Evolutionary conservation across 1,140 invertebrate genomes (phyloP).

Genomic region (Nasonia vitripennis): DNA sequence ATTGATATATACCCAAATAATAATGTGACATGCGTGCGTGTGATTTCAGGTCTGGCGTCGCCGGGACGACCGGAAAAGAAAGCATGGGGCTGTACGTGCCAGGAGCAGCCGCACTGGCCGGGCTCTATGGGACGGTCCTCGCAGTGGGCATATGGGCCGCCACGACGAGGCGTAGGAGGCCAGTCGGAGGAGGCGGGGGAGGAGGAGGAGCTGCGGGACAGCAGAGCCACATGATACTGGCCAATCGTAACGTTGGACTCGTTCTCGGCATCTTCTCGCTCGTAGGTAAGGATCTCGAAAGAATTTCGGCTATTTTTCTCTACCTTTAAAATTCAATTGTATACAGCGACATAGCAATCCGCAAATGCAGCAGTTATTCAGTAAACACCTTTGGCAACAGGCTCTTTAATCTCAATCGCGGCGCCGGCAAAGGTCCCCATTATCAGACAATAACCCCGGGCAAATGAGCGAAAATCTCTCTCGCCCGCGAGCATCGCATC

Average conservation of each 20-base stretch:
- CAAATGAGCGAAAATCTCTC: too few relatives aligned
- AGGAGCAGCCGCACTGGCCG: slow-evolving; percentile 81
- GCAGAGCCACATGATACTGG: slow-evolving; percentile 80
- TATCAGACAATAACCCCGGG: too few relatives aligned
- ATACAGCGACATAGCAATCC: too few relatives aligned
- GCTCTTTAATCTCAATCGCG: too few relatives aligned
- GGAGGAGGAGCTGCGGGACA: slow-evolving; percentile 55
- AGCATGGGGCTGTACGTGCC: slow-evolving; percentile 76
- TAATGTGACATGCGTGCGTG: not conserved
- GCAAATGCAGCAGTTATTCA: too few relatives aligned
- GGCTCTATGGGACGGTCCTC: slow-evolving; percentile 84
- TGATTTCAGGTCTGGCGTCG: not conserved
- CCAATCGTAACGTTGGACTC: slow-evolving; percentile 85
- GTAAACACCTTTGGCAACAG: too few relatives aligned
- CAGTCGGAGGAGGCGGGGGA: slow-evolving; percentile 22
- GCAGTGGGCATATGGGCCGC: slow-evolving; percentile 86
- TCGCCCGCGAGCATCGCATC: too few relatives aligned
- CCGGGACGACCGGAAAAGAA: not conserved
- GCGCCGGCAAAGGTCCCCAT: too few relatives aligned
- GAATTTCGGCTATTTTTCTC: not conserved
- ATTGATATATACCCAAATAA: too few relatives aligned
- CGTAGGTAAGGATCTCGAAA: slow-evolving; percentile 77
- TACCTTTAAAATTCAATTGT: too few relatives aligned
- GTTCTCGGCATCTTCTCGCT: slow-evolving; percentile 87
- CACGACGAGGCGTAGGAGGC: slow-evolving; percentile 77